Evolutionary conservation across 2,888 invertebrate genomes (phyloP).

Genomic region (Taphrorychus bicolor): DNA sequence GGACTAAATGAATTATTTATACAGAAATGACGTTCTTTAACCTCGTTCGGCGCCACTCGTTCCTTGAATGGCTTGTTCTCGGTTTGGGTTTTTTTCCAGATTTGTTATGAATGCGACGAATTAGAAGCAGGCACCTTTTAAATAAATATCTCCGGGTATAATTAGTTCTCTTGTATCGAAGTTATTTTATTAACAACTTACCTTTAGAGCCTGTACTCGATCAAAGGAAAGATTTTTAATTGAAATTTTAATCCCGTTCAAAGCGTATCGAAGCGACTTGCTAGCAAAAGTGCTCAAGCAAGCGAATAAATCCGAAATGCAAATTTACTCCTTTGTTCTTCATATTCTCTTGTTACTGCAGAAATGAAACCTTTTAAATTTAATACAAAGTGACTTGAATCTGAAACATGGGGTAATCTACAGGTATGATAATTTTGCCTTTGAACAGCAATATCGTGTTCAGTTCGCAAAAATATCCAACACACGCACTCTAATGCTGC

Average conservation of each 20-base stretch:
- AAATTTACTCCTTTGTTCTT: not conserved
- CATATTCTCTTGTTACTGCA: not conserved
- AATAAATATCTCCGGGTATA: not conserved
- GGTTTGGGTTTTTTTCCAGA: not conserved
- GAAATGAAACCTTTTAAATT: not conserved
- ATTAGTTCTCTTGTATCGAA: not conserved
- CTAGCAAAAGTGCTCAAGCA: not conserved
- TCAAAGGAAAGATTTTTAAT: not conserved
- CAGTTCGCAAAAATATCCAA: not conserved
- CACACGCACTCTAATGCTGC: not conserved
- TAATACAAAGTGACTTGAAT: too few relatives aligned
- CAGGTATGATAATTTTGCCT: not conserved
- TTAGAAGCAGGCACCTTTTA: not conserved
- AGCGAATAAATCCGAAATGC: not conserved
- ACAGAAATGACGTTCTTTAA: not conserved
- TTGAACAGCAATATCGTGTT: not conserved
- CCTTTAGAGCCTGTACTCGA: not conserved
- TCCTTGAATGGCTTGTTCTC: not conserved
- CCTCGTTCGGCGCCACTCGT: not conserved
- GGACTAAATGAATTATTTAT: conserved; percentile 3
- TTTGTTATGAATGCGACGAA: not conserved
- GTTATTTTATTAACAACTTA: not conserved
- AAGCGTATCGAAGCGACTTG: not conserved
- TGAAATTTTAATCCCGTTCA: not conserved
- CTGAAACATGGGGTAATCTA: not conserved